A percentile compares a stretch with the other conserved stretches of the same genome.
These are phyloP conservation scores for Pachyseris speciosa DNA, from an alignment of 64 coral and sea anemone genomes.

Conservation along the genomic window DNA sequence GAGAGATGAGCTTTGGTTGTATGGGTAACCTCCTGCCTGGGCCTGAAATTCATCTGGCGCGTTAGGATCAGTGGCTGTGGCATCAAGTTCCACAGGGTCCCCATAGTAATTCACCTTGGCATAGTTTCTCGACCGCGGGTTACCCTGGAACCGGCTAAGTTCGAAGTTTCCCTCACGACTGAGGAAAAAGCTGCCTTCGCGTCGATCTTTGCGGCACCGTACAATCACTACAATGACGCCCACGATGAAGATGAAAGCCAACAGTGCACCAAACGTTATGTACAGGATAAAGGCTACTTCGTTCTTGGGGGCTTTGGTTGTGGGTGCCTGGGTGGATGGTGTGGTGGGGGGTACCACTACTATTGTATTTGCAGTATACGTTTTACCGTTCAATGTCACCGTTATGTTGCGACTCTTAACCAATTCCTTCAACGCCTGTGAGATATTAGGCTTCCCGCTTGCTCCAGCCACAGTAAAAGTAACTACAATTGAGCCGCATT, in stretches of 20 bases:
- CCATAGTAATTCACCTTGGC: slow-evolving; percentile 80
- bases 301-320: slow-evolving; percentile 18
- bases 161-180: slow-evolving; percentile 47
- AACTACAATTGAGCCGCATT: slow-evolving; percentile 72
- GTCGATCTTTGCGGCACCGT: slow-evolving; percentile 69
- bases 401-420: slow-evolving; percentile 16
- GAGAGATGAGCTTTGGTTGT: not conserved
- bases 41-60: slow-evolving; percentile 67
- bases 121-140: slow-evolving; percentile 61
- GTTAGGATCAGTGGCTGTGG: slow-evolving; percentile 29
- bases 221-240: slow-evolving; percentile 65
- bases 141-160: slow-evolving; percentile 60
- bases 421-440: slow-evolving; percentile 9
- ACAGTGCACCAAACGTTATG: slow-evolving; percentile 67
- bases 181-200: slow-evolving; percentile 48
- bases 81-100: slow-evolving; percentile 76
- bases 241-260: slow-evolving; percentile 75
- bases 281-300: slow-evolving; percentile 72
- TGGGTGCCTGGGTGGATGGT: not conserved
- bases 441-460: slow-evolving; percentile 27
- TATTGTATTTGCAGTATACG: slow-evolving; percentile 31
- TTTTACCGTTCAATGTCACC: slow-evolving; percentile 2
- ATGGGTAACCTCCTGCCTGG: not conserved
- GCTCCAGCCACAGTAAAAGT: slow-evolving; percentile 58
- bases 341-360: slow-evolving; percentile 31